These are phyloP conservation scores for Ophonus ardosiacus DNA, from an alignment of 2,888 invertebrate genomes.

Conservation along the genomic window DNA sequence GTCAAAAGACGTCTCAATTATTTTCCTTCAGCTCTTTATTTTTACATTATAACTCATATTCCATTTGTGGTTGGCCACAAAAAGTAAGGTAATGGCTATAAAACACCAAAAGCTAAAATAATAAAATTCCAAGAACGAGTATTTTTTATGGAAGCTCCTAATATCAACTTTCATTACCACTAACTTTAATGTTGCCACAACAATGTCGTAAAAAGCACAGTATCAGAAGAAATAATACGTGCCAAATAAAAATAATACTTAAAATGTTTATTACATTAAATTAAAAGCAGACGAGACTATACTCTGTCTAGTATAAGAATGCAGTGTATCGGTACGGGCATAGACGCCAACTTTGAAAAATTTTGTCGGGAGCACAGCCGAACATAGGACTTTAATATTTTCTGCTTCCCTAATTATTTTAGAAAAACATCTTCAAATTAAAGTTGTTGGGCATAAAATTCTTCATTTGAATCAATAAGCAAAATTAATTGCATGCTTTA, in stretches of 20 bases:
- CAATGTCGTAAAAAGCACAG: slow-evolving; percentile 3
- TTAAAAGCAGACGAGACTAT: not conserved
- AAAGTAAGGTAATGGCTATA: not conserved
- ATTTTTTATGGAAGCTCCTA: slow-evolving; percentile 16
- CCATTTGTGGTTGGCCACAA: not conserved
- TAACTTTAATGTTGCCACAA: slow-evolving; percentile 13
- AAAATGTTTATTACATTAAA: not conserved
- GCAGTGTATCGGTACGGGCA: too few relatives aligned
- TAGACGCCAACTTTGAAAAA: too few relatives aligned
- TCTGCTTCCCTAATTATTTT: too few relatives aligned
- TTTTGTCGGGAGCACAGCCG: too few relatives aligned
- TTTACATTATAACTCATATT: not conserved
- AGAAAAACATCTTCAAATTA: too few relatives aligned
- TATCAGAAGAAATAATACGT: slow-evolving; percentile 10
- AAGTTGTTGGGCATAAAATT: too few relatives aligned
- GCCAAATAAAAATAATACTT: slow-evolving; percentile 12
- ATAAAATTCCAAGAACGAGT: slow-evolving; percentile 10
- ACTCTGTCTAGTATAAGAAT: too few relatives aligned
- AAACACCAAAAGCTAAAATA: not conserved
- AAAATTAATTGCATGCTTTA: too few relatives aligned
- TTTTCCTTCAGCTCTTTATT: not conserved
- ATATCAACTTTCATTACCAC: slow-evolving; percentile 29
- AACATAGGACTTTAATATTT: too few relatives aligned
- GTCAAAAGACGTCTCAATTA: not conserved
- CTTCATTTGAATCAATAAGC: too few relatives aligned